Evolutionary conservation across 2,888 invertebrate species (phyloP).

Genomic region (Digitonthophagus gazella): DNA sequence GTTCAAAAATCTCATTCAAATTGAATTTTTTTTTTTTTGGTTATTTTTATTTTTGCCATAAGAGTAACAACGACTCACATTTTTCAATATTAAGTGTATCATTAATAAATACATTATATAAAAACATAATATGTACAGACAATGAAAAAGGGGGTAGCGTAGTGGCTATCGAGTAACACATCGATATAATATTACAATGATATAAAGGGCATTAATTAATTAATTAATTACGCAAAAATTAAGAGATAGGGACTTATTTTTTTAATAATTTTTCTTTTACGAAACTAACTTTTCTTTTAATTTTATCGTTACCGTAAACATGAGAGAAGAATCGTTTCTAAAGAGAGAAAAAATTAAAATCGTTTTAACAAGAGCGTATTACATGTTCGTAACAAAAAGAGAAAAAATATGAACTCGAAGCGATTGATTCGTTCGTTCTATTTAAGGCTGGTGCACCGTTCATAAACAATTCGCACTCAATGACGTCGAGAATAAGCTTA

Average conservation of each 20-base stretch:
- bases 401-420: slow-evolving; percentile 28
- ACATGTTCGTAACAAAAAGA: slow-evolving; percentile 32
- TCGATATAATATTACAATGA: slow-evolving; percentile 35
- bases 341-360: slow-evolving; percentile 13
- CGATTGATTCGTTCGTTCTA: slow-evolving; percentile 3
- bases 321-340: slow-evolving; percentile 2
- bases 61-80: slow-evolving; percentile 35
- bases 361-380: slow-evolving; percentile 25
- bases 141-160: slow-evolving; percentile 47
- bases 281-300: background rate
- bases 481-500: slow-evolving; percentile 23
- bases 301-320: slow-evolving; percentile 6
- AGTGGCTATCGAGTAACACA: slow-evolving; percentile 39
- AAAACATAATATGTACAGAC: slow-evolving; percentile 53
- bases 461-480: slow-evolving; percentile 27
- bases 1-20: no score
- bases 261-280: slow-evolving; percentile 13
- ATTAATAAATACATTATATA: slow-evolving; percentile 53
- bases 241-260: slow-evolving; percentile 20
- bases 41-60: slow-evolving; percentile 47
- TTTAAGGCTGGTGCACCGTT: slow-evolving; percentile 34
- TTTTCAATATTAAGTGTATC: slow-evolving; percentile 41
- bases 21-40: no score
- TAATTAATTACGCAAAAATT: slow-evolving; percentile 25
- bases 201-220: no score